phyloP scores from a whole-genome alignment of 1,140 invertebrate species.

The Diprion similis region DNA sequence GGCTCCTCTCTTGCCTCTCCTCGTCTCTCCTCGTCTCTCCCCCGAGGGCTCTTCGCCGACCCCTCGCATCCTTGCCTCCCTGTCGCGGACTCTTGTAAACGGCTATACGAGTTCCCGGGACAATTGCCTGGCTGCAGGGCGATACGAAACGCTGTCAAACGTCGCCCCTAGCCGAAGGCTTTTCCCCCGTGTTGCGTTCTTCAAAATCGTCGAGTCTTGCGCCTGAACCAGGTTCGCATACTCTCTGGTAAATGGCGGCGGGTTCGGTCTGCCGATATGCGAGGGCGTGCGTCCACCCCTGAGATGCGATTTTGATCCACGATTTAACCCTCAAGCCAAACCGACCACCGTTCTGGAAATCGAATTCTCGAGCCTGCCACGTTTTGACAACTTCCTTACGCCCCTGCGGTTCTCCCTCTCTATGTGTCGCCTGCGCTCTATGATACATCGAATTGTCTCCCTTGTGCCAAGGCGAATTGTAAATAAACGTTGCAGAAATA shows the following conservation, averaged over 20 bases:
- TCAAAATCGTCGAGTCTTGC: background rate
- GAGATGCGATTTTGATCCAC: slow-evolving; percentile 1
- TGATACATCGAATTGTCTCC: background rate
- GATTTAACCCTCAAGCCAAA: background rate
- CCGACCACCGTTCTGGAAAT: background rate
- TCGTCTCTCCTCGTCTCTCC: background rate
- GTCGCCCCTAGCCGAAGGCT: background rate
- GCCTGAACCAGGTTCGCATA: background rate
- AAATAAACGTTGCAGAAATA: too few species aligned
- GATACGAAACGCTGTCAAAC: background rate
- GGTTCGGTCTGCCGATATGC: background rate
- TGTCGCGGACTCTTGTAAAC: background rate
- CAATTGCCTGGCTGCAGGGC: background rate
- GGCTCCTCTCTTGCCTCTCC: background rate
- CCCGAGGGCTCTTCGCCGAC: background rate
- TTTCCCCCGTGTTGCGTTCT: background rate
- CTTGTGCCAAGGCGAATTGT: too few species aligned
- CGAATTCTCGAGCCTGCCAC: background rate
- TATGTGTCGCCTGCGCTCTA: background rate
- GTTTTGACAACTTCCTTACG: slow-evolving; percentile 5
- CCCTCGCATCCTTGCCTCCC: background rate
- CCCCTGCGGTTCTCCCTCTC: background rate
- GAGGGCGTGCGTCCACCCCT: background rate
- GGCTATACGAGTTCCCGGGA: too few species aligned
- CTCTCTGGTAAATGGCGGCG: background rate